Base-by-base conservation (phyloP, 1,140 invertebrate species). In the Apocrypta bakeri region DNA sequence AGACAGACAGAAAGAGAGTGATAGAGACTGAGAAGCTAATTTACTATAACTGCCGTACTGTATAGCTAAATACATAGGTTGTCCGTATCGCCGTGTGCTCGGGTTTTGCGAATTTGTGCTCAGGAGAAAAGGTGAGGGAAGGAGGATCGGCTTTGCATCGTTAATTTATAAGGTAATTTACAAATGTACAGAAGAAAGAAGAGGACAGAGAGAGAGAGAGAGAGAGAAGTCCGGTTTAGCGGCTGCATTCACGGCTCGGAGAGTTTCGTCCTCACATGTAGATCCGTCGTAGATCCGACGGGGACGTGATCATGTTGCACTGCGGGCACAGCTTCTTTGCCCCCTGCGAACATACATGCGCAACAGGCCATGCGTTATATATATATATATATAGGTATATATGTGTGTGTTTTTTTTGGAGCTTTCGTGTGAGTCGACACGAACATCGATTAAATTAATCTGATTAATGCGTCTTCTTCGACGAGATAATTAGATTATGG, bases 291-390 rank as follows among this genome's bases (percentile, higher is more conserved):
- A 98, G 92, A 92, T 98, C 97, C 83, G 95, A 93, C 25, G 97
- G 95, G 4, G 97, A 97, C 48, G 97, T 98, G 85, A 98, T 98
- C 92, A 97, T 97, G 92, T 98, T 98, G 91, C 98, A 98, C 89
- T 98, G 97, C 0, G 97, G 98, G 91, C 98, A 99, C 29, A 98
- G 93, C 88, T 98, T 98, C 92, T 98, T 98, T 0, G 96, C 96
- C 40, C 96, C 96, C 95, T 95, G 92, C 40, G 79, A 84, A 75
- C 42, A 78, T 63, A 25, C 17, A 24, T 33, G 21, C 8, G 24
- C 75, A 33, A 37, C 37, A 17, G 21, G 33, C 33, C 71, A 9
- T 14, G 76, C 4, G 6, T 76, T 74, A 63, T 66, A 17, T 21
- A 69, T 33, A 21, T n/a, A n/a, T n/a, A n/a, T n/a, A n/a, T n/a